Percentiles rank a stretch among this genome's conserved stretches.
These are phyloP conservation scores for Ephestia elutella DNA, from an alignment of 1,140 invertebrate species.

Conservation along the genomic window DNA sequence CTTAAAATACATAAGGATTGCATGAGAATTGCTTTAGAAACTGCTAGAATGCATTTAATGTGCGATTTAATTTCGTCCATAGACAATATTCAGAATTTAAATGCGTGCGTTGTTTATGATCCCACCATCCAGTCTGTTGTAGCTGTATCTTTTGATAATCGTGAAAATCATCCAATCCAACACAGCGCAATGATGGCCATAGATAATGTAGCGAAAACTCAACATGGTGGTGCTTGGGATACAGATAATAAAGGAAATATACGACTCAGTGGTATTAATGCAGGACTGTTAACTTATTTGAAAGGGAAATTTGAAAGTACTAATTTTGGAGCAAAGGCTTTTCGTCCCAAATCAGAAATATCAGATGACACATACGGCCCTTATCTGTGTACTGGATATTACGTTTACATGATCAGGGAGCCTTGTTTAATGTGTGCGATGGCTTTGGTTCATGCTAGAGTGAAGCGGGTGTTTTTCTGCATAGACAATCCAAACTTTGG, in stretches of 20 bases:
- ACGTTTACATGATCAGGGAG: constrained; percentile 88
- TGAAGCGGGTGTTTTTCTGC: constrained; percentile 87
- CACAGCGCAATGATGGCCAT: constrained; percentile 91
- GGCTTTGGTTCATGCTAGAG: constrained; percentile 92
- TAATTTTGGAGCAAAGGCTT: constrained; percentile 44
- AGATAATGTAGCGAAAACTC: constrained; percentile 87
- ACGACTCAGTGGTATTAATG: constrained; percentile 25
- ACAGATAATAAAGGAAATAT: constrained; percentile 11
- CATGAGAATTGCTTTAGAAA: constrained; percentile 78
- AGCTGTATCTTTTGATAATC: constrained; percentile 78
- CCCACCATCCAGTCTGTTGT: constrained; percentile 77
- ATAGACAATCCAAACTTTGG: constrained; percentile 76
- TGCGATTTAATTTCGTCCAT: constrained; percentile 11
- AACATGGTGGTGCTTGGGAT: constrained; percentile 86
- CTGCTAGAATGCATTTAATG: constrained; percentile 60
- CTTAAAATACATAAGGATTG: constrained; percentile 75
- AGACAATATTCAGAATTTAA: constrained; percentile 43
- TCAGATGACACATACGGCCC: constrained; percentile 64
- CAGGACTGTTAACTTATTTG: constrained; percentile 37
- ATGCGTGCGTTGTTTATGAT: constrained; percentile 81
- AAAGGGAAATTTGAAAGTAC: constrained; percentile 37
- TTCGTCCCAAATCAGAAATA: constrained; percentile 26
- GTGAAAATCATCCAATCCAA: constrained; percentile 81
- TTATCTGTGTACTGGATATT: constrained; percentile 93
- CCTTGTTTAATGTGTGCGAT: constrained; percentile 96